phyloP scores from a whole-genome alignment of 2,113 vertebrate genomes.

The Chaetodon auriga region DNA sequence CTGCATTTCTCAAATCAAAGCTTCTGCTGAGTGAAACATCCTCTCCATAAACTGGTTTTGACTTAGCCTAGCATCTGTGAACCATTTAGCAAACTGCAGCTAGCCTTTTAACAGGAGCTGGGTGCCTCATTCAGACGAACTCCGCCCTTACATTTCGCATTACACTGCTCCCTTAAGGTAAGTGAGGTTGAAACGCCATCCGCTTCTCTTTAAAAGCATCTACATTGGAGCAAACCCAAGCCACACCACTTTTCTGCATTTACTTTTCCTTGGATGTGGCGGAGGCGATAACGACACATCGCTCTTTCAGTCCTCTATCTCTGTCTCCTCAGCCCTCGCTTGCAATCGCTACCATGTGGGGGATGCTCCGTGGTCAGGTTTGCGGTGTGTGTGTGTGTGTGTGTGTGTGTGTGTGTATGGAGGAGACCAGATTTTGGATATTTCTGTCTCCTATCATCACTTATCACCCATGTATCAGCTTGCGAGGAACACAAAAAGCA shows the following conservation, averaged over 20 bases:
- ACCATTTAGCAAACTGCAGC: conserved; percentile 36
- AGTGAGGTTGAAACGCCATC: conserved; percentile 25
- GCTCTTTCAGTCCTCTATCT: conserved; percentile 16
- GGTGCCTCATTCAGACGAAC: conserved; percentile 14
- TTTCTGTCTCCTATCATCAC: neutral
- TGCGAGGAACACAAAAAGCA: neutral
- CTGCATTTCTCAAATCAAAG: too few species aligned
- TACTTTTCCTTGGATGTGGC: conserved; percentile 42
- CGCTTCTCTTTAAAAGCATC: conserved; percentile 32
- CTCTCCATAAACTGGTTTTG: neutral
- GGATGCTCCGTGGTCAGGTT: neutral
- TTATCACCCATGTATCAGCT: neutral
- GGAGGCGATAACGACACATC: neutral
- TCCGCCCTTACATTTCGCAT: conserved; percentile 7
- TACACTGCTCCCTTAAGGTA: conserved; percentile 45
- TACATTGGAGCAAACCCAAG: conserved; percentile 33
- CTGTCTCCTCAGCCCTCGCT: conserved; percentile 23
- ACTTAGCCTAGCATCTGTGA: conserved; percentile 45
- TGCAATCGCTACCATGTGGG: conserved; percentile 25
- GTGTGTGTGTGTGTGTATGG: neutral
- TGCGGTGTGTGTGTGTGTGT: neutral
- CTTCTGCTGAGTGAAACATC: conserved; percentile 2
- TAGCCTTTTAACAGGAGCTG: conserved; percentile 23
- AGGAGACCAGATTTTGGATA: neutral
- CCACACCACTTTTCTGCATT: conserved; percentile 22